These are phyloP conservation scores for Euplexia lucipara DNA, from an alignment of 2,888 invertebrate species.

Conservation along the genomic window DNA sequence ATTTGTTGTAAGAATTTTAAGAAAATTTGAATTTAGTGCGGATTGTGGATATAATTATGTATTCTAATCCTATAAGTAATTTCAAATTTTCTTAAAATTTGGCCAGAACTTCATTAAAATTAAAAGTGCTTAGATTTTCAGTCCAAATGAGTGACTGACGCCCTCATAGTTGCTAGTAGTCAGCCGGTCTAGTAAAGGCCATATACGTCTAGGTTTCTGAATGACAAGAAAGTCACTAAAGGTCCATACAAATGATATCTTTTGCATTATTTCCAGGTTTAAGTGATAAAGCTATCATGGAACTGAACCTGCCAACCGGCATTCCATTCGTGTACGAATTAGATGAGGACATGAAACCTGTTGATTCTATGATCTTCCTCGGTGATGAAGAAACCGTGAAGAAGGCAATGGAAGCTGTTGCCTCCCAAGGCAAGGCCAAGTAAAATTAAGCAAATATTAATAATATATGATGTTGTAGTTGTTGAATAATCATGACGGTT, in stretches of 20 bases:
- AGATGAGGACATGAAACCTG: constrained; percentile 93
- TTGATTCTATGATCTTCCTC: constrained; percentile 94
- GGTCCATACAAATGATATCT: neutral
- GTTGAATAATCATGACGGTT: constrained; percentile 22
- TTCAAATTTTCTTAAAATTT: too few relatives aligned
- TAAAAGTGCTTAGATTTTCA: neutral
- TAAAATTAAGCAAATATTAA: constrained; percentile 68
- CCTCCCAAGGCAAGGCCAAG: constrained; percentile 95
- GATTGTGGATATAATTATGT: too few relatives aligned
- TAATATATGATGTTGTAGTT: constrained; percentile 49
- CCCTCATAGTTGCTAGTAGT: neutral
- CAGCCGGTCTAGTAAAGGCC: neutral
- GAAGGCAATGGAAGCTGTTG: constrained; percentile 94
- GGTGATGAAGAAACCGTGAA: constrained; percentile 95
- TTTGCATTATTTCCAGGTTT: constrained; percentile 86
- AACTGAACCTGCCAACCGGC: constrained; percentile 94
- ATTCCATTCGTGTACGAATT: constrained; percentile 95
- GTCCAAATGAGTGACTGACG: neutral
- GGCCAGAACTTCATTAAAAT: too few relatives aligned
- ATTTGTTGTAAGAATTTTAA: too few relatives aligned
- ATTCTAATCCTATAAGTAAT: too few relatives aligned
- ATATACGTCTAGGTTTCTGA: neutral
- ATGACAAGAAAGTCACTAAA: constrained; percentile 1
- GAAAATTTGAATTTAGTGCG: too few relatives aligned
- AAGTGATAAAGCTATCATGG: constrained; percentile 94